Evolutionary conservation across 2,797 vertebrate genomes (phyloP).

Genomic region (Diplodus puntazzo): DNA sequence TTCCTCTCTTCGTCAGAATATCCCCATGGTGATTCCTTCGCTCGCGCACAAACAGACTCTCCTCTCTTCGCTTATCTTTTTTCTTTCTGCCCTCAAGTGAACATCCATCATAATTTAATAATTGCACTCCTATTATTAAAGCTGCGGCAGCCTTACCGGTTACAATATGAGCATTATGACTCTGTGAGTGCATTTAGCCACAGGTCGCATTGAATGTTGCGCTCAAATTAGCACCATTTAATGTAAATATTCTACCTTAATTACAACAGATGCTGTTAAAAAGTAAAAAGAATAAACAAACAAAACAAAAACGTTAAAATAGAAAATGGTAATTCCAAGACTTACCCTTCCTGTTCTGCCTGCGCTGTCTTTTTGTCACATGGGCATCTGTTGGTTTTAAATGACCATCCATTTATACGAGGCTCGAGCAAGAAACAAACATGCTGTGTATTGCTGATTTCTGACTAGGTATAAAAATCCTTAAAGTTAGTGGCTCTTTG

Average conservation of each 20-base stretch:
- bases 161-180: not conserved
- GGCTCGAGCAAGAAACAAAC: conserved; percentile 12
- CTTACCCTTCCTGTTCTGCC: not conserved
- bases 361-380: conserved; percentile 19
- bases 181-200: not conserved
- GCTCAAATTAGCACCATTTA: not conserved
- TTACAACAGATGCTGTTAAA: not conserved
- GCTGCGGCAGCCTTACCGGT: conserved; percentile 23
- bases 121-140: conserved; percentile 39
- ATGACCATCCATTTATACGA: not conserved
- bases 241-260: not conserved
- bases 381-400: conserved; percentile 1
- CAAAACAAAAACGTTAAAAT: not conserved
- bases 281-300: conserved; percentile 1
- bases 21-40: conserved; percentile 59
- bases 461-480: conserved; percentile 1
- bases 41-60: conserved; percentile 53
- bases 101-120: conserved; percentile 61
- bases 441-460: conserved; percentile 10
- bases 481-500: not conserved
- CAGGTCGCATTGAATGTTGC: not conserved
- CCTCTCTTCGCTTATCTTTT: conserved; percentile 21
- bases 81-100: conserved; percentile 14
- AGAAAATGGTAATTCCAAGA: not conserved
- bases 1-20: conserved; percentile 49